phyloP scores from a whole-genome alignment of 2,113 vertebrate genomes.

The Syrrhaptes paradoxus region DNA sequence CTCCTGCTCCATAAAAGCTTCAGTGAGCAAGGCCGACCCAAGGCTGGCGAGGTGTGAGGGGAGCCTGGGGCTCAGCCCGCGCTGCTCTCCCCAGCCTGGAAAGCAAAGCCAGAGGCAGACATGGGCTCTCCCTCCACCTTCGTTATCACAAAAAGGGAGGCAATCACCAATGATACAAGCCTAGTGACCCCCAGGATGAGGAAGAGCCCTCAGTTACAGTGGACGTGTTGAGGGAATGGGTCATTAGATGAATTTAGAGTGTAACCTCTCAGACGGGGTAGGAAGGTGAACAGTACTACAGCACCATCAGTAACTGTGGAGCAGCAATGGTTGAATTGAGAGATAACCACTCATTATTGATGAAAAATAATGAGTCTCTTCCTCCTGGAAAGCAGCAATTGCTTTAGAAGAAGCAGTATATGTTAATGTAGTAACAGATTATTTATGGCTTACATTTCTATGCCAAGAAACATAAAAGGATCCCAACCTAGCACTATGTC shows the following conservation, averaged over 20 bases:
- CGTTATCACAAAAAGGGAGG: not conserved
- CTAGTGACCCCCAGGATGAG: not conserved
- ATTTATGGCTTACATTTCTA: not conserved
- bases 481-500: not conserved
- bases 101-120: not conserved
- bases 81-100: not conserved
- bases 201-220: not conserved
- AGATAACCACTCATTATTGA: not conserved
- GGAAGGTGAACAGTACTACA: not conserved
- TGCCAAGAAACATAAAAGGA: not conserved
- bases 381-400: not conserved
- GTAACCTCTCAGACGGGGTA: not conserved
- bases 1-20: not conserved
- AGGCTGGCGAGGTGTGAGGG: accelerated
- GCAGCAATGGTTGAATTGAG: not conserved
- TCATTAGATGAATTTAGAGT: not conserved
- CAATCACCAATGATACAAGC: not conserved
- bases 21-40: accelerated
- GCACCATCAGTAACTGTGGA: not conserved
- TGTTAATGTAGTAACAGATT: not conserved
- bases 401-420: not conserved
- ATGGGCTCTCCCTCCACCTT: not conserved
- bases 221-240: not conserved
- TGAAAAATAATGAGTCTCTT: not conserved
- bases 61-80: not conserved